Evolutionary conservation across 2,113 vertebrate species (phyloP).

Genomic region (Aleadryas rufinucha): DNA sequence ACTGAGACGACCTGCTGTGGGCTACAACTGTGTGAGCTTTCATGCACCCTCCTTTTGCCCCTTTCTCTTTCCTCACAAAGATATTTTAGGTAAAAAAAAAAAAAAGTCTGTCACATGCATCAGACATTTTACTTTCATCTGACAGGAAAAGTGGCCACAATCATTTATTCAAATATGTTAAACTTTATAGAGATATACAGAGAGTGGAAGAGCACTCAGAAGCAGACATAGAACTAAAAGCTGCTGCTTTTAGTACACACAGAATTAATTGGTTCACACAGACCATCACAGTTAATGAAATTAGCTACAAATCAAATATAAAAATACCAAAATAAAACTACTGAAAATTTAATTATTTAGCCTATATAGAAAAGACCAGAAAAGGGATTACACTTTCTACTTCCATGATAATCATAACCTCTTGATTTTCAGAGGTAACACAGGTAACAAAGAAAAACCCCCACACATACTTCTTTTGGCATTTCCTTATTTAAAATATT

Average conservation of each 20-base stretch:
- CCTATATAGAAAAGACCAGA: not conserved
- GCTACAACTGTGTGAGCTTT: not conserved
- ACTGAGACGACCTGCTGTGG: not conserved
- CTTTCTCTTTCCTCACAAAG: not conserved
- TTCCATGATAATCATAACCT: not conserved
- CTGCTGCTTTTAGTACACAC: not conserved
- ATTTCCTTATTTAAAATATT: not conserved
- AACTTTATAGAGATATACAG: not conserved
- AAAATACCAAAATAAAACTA: not conserved
- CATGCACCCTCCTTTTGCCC: not conserved
- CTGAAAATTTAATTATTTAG: not conserved
- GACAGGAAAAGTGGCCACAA: not conserved
- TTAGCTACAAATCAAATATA: not conserved
- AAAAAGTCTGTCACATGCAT: not conserved
- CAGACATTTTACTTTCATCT: not conserved
- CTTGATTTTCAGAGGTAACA: not conserved
- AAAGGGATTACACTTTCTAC: not conserved
- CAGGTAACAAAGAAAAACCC: not conserved
- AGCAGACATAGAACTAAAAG: not conserved
- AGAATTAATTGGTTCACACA: not conserved
- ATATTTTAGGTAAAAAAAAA: not conserved
- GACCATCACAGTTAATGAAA: not conserved
- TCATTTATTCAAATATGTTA: not conserved
- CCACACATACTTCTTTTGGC: not conserved
- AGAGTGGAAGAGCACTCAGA: not conserved